Evolutionary conservation across 2,113 vertebrate species (phyloP), one percentile per base, ranked within the genome.

Genomic region (Actinemys pallida): DNA sequence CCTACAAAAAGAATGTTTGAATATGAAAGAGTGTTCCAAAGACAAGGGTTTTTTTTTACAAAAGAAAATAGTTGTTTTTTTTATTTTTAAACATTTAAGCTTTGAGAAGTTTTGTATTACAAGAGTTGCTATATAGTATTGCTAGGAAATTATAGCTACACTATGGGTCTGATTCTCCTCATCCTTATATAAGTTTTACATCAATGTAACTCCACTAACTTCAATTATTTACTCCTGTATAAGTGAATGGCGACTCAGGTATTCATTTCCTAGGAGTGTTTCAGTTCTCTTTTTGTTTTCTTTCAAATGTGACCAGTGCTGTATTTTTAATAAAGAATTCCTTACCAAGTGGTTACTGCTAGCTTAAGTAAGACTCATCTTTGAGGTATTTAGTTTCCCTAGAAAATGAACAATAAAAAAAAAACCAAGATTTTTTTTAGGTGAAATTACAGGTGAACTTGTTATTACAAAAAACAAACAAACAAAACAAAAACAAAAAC

Each of bases 371-470:
- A 92, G 27, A 35, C 29, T 93, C 56, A 54, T 92, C 93, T 75
- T 47, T 72, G 35, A 92, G 8, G 8, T 10, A 80, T 59, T 95
- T 81, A 79, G 35, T 3, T 90, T 96, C 88, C 59, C 57, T 90
- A 80, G 96, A 35, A 96, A 94, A 92, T 93, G 0, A 81, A 31
- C 10, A 90, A 24, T 27, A 69, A n/a, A 10, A 75, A 94, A 65
- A 94, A 84, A 57, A 16, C 5, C 45, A 12, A 13, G 78, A 59
- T 22, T 85, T 90, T 91, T 75, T 59, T 6, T 69, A 0, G 0
- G 59, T 80, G 2, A 1, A 88, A 59, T 81, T 57, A 72, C 31
- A 92, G 7, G 13, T 35, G 62, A 89, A 79, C 3, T 53, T 95
- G 27, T 24, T 50, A 85, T 85, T 82, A 49, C 42, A 80, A 86